Conservation (phyloP, 2,797 vertebrate species). For the Huso huso region DNA sequence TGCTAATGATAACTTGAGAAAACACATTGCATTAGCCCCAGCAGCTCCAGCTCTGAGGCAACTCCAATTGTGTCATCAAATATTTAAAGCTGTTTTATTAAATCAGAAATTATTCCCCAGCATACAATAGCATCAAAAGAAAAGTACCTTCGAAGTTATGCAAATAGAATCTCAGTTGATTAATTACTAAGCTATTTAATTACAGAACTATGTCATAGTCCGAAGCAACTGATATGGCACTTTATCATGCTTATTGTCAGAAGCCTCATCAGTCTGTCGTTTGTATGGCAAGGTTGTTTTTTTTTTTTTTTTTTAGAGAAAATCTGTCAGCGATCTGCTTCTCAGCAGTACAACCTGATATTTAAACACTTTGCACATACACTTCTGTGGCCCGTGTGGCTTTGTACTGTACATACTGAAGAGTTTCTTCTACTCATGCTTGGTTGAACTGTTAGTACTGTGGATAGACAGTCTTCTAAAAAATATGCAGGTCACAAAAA, state of each 20-base stretch:
- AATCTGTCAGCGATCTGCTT: conserved; percentile 19
- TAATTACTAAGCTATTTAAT: conserved; percentile 47
- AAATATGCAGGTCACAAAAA: too few relatives aligned
- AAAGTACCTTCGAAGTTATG: conserved; percentile 28
- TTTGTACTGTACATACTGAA: not conserved
- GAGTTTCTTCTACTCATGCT: too few relatives aligned
- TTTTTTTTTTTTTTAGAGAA: conserved; percentile 49
- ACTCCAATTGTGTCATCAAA: conserved; percentile 3
- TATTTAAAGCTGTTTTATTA: conserved; percentile 6
- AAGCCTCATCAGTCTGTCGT: conserved; percentile 43
- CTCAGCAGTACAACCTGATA: conserved; percentile 13
- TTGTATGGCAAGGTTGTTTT: conserved; percentile 33
- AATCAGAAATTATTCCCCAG: conserved; percentile 17
- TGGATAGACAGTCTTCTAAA: too few relatives aligned
- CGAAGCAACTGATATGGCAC: conserved; percentile 33
- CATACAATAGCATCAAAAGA: conserved; percentile 21
- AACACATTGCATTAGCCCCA: not conserved
- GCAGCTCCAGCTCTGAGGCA: not conserved
- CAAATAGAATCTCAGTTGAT: conserved; percentile 40
- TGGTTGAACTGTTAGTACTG: too few relatives aligned
- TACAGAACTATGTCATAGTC: conserved; percentile 29
- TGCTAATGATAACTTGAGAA: not conserved
- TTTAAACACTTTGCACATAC: conserved; percentile 5
- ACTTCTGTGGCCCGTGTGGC: not conserved
- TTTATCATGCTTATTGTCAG: conserved; percentile 44